phyloP scores from a whole-genome alignment of 2,797 vertebrate species.

The Margarornis squamiger region DNA sequence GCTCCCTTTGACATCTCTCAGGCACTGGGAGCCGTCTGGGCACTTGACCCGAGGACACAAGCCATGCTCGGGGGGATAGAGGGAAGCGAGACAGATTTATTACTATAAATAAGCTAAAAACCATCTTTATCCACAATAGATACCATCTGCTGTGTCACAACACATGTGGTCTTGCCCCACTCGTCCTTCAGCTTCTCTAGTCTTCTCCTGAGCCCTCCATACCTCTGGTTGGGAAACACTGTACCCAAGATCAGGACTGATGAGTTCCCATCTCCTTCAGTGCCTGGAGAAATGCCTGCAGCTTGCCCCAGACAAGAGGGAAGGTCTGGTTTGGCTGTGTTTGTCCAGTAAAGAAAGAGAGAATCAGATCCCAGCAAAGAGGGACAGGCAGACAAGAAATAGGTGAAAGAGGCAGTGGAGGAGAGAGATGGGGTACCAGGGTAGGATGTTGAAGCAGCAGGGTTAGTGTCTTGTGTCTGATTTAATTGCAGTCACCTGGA shows the following conservation, averaged over 20 bases:
- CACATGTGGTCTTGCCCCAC: conserved; percentile 33
- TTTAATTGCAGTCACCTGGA: not conserved
- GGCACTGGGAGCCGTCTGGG: not conserved
- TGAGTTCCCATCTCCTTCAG: conserved; percentile 22
- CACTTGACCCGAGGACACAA: not conserved
- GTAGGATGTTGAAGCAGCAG: not conserved
- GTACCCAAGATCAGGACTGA: conserved; percentile 5
- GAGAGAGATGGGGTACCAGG: not conserved
- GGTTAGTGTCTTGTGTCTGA: not conserved
- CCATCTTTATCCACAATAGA: not conserved
- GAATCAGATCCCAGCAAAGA: not conserved
- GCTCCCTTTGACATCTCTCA: not conserved
- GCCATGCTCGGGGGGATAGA: not conserved
- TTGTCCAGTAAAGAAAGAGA: not conserved
- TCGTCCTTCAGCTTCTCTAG: conserved; percentile 18
- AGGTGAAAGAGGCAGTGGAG: not conserved
- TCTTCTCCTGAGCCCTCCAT: conserved; percentile 27
- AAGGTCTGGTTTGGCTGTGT: not conserved
- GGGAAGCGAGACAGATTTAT: not conserved
- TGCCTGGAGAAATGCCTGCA: not conserved
- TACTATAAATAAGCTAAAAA: conserved; percentile 26
- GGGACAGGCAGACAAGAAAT: not conserved
- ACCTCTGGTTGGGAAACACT: conserved; percentile 50
- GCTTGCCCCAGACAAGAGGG: not conserved
- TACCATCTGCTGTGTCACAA: conserved; percentile 64